Conservation (phyloP, 2,888 invertebrate species). For the Leptinotarsa juncta region DNA sequence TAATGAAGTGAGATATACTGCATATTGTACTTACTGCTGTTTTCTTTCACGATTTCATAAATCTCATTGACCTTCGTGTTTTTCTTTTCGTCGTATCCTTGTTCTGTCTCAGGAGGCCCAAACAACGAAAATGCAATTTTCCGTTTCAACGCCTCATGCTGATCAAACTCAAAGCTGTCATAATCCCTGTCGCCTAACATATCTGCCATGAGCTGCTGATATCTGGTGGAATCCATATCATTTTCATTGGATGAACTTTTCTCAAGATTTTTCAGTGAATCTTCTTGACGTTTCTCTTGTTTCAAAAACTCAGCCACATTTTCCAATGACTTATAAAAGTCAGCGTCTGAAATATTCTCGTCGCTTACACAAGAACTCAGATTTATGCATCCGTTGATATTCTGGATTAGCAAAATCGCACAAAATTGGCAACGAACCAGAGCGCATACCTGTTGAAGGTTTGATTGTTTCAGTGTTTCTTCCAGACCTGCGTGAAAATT, state of each 20-base stretch:
- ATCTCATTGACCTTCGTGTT: slow-evolving; percentile 51
- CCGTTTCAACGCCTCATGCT: slow-evolving; percentile 67
- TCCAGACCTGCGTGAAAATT: slow-evolving; percentile 51
- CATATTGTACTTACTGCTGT: slow-evolving; percentile 51
- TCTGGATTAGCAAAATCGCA: slow-evolving; percentile 26
- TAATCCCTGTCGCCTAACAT: slow-evolving; percentile 70
- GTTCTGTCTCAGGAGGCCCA: slow-evolving; percentile 68
- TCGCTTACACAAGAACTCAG: slow-evolving; percentile 29
- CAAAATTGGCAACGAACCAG: slow-evolving; percentile 38
- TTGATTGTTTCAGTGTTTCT: slow-evolving; percentile 40
- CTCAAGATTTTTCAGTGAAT: slow-evolving; percentile 38
- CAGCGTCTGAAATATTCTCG: slow-evolving; percentile 43
- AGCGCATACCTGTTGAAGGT: slow-evolving; percentile 42
- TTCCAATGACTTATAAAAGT: slow-evolving; percentile 44
- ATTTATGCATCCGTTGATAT: slow-evolving; percentile 24
- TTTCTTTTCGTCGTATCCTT: slow-evolving; percentile 60
- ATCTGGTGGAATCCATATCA: slow-evolving; percentile 53
- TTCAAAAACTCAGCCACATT: slow-evolving; percentile 42
- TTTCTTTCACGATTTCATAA: slow-evolving; percentile 51
- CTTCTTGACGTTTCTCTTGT: slow-evolving; percentile 45
- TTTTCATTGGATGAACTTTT: slow-evolving; percentile 37
- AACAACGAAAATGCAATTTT: slow-evolving; percentile 71
- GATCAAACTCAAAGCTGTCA: slow-evolving; percentile 68
- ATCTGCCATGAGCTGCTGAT: slow-evolving; percentile 72
- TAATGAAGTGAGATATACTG: neutral